Conservation (phyloP, 1,140 invertebrate genomes). For the Dinoponera quadriceps region DNA sequence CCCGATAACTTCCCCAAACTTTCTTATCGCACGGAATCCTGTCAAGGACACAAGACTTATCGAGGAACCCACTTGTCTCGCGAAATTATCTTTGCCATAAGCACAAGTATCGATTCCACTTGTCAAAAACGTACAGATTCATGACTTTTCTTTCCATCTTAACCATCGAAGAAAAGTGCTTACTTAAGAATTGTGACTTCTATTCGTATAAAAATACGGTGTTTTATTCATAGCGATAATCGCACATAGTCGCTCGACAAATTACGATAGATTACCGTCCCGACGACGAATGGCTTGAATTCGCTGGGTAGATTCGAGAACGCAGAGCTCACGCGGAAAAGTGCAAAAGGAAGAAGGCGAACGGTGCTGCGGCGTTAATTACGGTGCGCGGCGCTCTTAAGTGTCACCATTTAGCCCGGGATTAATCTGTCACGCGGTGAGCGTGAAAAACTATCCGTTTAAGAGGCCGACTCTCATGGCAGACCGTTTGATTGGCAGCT, state of each 20-base stretch:
- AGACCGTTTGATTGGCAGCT: slow-evolving; percentile 74
- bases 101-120: no score
- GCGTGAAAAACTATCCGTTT: slow-evolving; percentile 73
- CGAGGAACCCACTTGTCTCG: no score
- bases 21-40: no score
- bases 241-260: neutral
- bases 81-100: no score
- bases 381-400: slow-evolving; percentile 57
- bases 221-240: neutral
- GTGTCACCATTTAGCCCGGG: slow-evolving; percentile 67
- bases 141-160: no score
- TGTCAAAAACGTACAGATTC: no score
- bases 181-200: no score
- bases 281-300: slow-evolving; percentile 13
- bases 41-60: no score
- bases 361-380: slow-evolving; percentile 62
- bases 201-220: no score
- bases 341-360: slow-evolving; percentile 3
- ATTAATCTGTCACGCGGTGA: slow-evolving; percentile 73
- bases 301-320: neutral
- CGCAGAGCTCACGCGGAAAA: slow-evolving; percentile 12
- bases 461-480: slow-evolving; percentile 65
- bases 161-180: no score
- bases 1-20: no score
- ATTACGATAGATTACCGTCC: neutral